Conservation (phyloP, 1,140 invertebrate species). For the Drosophila mauritiana region DNA sequence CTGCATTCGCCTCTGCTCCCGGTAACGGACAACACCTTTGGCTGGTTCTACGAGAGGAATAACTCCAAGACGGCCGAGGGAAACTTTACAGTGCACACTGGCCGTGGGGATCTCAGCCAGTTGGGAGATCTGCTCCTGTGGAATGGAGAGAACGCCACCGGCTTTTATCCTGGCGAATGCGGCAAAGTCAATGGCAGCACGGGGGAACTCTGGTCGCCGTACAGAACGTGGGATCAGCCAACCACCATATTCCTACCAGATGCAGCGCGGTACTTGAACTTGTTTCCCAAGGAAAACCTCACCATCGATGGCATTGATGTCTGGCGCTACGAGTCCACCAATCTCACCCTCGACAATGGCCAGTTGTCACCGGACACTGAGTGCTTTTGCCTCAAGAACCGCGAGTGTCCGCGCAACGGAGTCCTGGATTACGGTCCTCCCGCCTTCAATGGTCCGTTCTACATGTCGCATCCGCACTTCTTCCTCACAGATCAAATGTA, state of each 20-base stretch:
- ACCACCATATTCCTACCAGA: constrained; percentile 88
- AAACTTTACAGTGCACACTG: constrained; percentile 90
- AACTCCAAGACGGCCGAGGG: constrained; percentile 89
- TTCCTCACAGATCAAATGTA: constrained; percentile 90
- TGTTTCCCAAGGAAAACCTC: constrained; percentile 77
- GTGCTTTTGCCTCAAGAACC: constrained; percentile 69
- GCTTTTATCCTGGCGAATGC: constrained; percentile 87
- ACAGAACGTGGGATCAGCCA: constrained; percentile 85
- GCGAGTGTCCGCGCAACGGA: constrained; percentile 85
- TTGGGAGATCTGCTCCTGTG: constrained; percentile 88
- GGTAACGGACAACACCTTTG: constrained; percentile 89
- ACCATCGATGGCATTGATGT: constrained; percentile 86
- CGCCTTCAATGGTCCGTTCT: constrained; percentile 90
- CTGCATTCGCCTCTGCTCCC: constrained; percentile 85
- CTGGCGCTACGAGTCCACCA: constrained; percentile 86
- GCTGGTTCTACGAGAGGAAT: constrained; percentile 92
- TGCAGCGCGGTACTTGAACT: constrained; percentile 87
- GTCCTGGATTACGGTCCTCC: constrained; percentile 89
- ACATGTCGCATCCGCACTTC: constrained; percentile 94
- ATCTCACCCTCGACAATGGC: constrained; percentile 89
- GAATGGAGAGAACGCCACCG: constrained; percentile 87
- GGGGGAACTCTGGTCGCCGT: constrained; percentile 91
- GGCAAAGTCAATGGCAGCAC: constrained; percentile 88
- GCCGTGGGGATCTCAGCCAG: constrained; percentile 86
- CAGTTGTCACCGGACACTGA: constrained; percentile 76